Conservation (phyloP, 2,113 vertebrate genomes). For the Tyto alba region DNA sequence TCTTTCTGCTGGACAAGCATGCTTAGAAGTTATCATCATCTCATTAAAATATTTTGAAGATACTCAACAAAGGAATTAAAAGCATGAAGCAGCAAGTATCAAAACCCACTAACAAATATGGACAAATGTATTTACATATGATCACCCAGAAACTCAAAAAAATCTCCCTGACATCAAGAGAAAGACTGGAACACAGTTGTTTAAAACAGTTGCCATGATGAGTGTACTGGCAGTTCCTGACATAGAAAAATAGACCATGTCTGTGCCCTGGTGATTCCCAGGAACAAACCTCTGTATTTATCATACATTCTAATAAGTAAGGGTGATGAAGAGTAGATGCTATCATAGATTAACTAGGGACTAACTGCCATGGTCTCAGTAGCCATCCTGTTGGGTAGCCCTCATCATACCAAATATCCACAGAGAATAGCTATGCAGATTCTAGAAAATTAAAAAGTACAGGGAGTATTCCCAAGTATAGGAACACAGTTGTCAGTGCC, state of each 20-base stretch:
- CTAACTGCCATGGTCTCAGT: background rate
- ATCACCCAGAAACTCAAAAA: background rate
- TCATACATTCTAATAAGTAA: background rate
- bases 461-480: fast-evolving
- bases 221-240: background rate
- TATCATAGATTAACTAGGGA: background rate
- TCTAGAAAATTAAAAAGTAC: background rate
- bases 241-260: fast-evolving
- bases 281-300: background rate
- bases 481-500: background rate
- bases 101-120: background rate
- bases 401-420: background rate
- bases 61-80: background rate
- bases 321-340: background rate
- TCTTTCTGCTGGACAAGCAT: background rate
- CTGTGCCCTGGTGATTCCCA: background rate
- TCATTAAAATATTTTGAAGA: background rate
- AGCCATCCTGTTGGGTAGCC: background rate
- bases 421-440: too few relatives aligned
- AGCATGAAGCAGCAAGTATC: background rate
- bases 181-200: background rate
- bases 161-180: background rate
- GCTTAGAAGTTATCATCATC: background rate
- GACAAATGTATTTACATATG: background rate
- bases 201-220: background rate